Evolutionary conservation across 2,888 invertebrate genomes (phyloP).

Genomic region (Scrobipalpa atriplicella): DNA sequence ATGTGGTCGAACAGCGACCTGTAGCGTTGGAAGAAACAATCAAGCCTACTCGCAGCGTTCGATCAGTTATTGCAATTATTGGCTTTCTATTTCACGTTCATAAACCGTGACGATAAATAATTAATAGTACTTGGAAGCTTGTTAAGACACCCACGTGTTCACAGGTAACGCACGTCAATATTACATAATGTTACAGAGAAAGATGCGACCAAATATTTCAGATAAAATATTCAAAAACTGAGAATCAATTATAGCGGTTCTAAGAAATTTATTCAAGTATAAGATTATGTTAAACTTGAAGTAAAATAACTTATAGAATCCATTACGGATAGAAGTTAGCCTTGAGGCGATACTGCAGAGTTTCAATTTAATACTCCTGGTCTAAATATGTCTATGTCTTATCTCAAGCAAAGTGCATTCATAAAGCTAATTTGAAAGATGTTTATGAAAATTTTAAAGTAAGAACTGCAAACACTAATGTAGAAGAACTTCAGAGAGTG

Average conservation of each 20-base stretch:
- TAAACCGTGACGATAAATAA: slow-evolving; percentile 54
- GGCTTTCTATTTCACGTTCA: slow-evolving; percentile 69
- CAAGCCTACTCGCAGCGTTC: slow-evolving; percentile 42
- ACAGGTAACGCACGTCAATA: slow-evolving; percentile 8
- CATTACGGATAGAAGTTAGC: slow-evolving; percentile 13
- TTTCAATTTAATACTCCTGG: neutral
- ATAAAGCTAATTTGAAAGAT: neutral
- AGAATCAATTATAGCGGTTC: neutral
- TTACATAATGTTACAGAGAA: neutral
- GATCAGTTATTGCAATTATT: slow-evolving; percentile 50
- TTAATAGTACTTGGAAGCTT: slow-evolving; percentile 31
- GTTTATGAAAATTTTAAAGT: neutral
- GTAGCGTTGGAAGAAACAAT: slow-evolving; percentile 36
- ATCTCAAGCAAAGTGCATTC: neutral
- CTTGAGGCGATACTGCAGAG: neutral
- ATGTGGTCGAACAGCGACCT: slow-evolving; percentile 7
- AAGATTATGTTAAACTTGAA: slow-evolving; percentile 7
- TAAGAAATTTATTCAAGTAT: neutral
- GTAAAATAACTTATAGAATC: slow-evolving; percentile 18
- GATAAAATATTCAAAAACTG: neutral
- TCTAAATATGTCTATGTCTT: slow-evolving; percentile 2
- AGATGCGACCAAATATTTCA: neutral
- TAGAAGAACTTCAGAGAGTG: neutral
- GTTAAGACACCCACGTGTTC: slow-evolving; percentile 25
- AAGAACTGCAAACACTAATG: neutral